phyloP scores from a whole-genome alignment of 2,113 vertebrate genomes.

The Forbesichthys agassizii region DNA sequence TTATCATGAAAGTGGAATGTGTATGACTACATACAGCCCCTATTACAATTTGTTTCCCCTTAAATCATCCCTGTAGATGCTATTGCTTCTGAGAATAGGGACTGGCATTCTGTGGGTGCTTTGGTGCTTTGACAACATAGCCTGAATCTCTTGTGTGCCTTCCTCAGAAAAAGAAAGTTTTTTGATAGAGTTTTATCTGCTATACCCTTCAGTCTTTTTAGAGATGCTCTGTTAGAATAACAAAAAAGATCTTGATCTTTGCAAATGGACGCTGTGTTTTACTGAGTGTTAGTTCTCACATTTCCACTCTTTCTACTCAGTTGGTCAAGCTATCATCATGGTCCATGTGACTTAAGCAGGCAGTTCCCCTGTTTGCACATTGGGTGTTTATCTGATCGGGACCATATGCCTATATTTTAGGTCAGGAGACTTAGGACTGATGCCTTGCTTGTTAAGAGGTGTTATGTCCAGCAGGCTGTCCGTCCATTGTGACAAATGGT shows the following conservation, averaged over 20 bases:
- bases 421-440: slow-evolving; percentile 14
- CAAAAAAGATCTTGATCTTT: background rate
- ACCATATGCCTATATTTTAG: slow-evolving; percentile 43
- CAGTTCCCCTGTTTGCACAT: background rate
- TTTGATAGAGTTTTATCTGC: background rate
- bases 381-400: slow-evolving; percentile 14
- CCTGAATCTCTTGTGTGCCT: background rate
- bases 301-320: background rate
- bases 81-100: background rate
- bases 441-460: slow-evolving; percentile 34
- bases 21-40: slow-evolving; percentile 43
- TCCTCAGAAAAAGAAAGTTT: background rate
- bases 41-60: slow-evolving; percentile 32
- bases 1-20: slow-evolving; percentile 45
- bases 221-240: background rate
- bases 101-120: background rate
- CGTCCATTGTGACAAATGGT: slow-evolving; percentile 69
- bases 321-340: background rate
- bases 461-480: slow-evolving; percentile 53
- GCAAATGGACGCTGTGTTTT: background rate
- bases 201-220: slow-evolving; percentile 7
- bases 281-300: background rate
- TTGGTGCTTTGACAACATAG: background rate
- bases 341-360: slow-evolving; percentile 1
- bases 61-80: slow-evolving; percentile 20